A percentile compares a stretch with the other conserved stretches of the same genome.
These are phyloP conservation scores for Planococcus citri DNA, from an alignment of 1,140 invertebrate species.

Conservation along the genomic window DNA sequence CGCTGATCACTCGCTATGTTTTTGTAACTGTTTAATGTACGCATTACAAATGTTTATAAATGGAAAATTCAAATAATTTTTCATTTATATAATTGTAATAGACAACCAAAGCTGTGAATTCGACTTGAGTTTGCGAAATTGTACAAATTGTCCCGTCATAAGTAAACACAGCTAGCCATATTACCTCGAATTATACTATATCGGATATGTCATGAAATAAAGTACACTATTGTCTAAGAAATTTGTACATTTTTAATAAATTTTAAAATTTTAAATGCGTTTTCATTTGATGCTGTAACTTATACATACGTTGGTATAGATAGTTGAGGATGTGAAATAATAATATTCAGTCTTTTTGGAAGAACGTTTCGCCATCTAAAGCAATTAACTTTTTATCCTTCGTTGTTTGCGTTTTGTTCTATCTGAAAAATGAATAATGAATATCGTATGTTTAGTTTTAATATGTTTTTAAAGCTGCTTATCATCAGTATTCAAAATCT, in stretches of 20 bases:
- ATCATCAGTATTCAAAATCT: too few species aligned
- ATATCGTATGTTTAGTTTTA: too few species aligned
- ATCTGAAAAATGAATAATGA: background rate
- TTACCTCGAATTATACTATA: too few species aligned
- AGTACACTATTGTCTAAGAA: background rate
- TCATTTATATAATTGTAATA: background rate
- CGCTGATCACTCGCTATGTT: too few species aligned
- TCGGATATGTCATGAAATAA: too few species aligned
- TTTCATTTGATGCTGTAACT: background rate
- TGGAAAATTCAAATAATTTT: too few species aligned
- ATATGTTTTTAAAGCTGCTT: too few species aligned
- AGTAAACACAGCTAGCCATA: too few species aligned
- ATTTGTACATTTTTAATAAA: constrained; percentile 2
- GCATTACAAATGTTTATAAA: too few species aligned
- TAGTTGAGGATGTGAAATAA: background rate
- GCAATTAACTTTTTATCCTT: background rate
- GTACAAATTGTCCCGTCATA: too few species aligned
- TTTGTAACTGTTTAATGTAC: too few species aligned
- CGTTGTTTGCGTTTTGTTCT: background rate
- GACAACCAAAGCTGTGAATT: background rate
- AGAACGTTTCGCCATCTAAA: background rate
- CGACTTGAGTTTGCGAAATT: background rate
- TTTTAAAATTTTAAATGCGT: background rate
- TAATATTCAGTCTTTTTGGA: background rate
- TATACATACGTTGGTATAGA: background rate